phyloP scores from a whole-genome alignment of 2,113 vertebrate genomes.

The Oenanthe melanoleuca region DNA sequence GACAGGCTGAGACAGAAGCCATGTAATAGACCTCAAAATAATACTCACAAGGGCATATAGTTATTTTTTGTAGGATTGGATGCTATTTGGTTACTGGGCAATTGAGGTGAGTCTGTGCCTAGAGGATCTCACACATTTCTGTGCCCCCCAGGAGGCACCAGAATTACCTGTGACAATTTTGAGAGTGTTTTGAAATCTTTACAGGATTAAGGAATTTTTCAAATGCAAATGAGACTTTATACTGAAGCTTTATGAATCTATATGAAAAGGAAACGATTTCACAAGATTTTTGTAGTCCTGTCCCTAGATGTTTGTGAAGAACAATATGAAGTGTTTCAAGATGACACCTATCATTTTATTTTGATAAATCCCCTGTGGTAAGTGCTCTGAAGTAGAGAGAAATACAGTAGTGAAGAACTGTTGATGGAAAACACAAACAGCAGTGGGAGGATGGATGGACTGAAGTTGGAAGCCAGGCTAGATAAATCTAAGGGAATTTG shows the following conservation, averaged over 20 bases:
- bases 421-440: not conserved
- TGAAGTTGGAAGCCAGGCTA: not conserved
- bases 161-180: not conserved
- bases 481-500: not conserved
- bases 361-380: not conserved
- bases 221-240: not conserved
- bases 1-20: not conserved
- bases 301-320: not conserved
- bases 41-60: not conserved
- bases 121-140: not conserved
- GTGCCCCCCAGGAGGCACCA: not conserved
- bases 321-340: not conserved
- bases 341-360: not conserved
- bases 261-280: not conserved
- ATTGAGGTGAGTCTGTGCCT: not conserved
- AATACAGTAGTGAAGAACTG: not conserved
- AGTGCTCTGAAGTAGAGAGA: not conserved
- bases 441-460: not conserved
- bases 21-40: not conserved
- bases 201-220: not conserved
- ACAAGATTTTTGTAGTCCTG: not conserved
- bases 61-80: not conserved
- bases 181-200: not conserved
- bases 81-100: not conserved
- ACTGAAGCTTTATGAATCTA: not conserved